phyloP scores from a whole-genome alignment of 2,888 invertebrate species.

The Athrips mouffetella region DNA sequence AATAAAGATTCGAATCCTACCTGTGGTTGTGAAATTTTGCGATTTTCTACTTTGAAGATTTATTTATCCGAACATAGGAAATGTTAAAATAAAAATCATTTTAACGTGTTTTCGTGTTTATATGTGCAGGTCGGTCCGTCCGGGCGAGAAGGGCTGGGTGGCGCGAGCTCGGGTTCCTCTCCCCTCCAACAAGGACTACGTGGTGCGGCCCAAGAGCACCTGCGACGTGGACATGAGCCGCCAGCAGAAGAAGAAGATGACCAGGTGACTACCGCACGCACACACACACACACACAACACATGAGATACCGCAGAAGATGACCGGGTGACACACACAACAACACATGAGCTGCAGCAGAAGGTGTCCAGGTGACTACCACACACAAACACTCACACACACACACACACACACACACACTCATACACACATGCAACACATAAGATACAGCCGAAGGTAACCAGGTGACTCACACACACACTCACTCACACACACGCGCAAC shows the following conservation, averaged over 20 bases:
- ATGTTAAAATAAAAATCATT: no score
- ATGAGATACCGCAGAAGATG: neutral
- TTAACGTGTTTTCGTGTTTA: no score
- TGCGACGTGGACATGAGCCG: constrained; percentile 91
- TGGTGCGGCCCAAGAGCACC: constrained; percentile 94
- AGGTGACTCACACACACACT: no score
- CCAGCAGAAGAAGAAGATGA: constrained; percentile 63
- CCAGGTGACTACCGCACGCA: constrained; percentile 74
- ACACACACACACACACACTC: no score
- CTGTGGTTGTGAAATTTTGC: no score
- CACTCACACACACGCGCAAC: no score
- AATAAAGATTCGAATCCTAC: no score
- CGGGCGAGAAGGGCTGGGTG: constrained; percentile 98
- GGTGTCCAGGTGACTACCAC: constrained; percentile 85
- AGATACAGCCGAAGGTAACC: no score
- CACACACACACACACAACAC: constrained; percentile 35
- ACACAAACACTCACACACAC: no score
- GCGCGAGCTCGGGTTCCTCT: constrained; percentile 95
- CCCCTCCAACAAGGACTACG: constrained; percentile 98
- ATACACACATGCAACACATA: no score
- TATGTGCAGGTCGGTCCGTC: constrained; percentile 84
- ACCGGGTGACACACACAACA: neutral
- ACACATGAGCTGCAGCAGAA: constrained; percentile 17
- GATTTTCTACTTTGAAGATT: no score
- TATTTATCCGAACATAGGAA: no score